phyloP scores from a whole-genome alignment of 2,797 vertebrate genomes.

The Tapera naevia region DNA sequence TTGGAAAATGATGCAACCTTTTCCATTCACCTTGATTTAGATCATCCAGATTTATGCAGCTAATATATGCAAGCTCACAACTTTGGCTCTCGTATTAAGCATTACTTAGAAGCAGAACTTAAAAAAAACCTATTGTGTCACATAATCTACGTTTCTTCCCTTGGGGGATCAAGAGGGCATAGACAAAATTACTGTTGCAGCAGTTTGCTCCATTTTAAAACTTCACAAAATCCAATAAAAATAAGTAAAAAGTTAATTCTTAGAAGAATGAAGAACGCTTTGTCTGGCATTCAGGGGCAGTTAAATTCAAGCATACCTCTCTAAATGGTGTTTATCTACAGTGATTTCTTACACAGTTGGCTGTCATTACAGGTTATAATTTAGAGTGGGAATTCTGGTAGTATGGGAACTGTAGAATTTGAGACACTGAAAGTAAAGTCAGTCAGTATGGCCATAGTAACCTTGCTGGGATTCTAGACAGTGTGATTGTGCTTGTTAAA shows the following conservation, averaged over 20 bases:
- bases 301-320: neutral
- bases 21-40: neutral
- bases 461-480: neutral
- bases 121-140: neutral
- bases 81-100: neutral
- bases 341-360: neutral
- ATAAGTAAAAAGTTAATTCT: neutral
- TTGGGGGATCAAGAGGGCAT: neutral
- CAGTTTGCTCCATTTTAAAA: neutral
- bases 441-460: neutral
- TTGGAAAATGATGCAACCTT: neutral
- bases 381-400: neutral
- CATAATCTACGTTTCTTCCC: neutral
- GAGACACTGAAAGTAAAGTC: neutral
- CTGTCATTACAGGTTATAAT: neutral
- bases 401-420: neutral
- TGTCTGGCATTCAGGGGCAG: neutral
- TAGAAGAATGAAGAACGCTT: neutral
- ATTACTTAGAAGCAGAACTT: neutral
- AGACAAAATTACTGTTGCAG: neutral
- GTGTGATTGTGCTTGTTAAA: neutral
- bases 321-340: neutral
- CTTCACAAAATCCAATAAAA: neutral
- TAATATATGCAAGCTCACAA: neutral
- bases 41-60: neutral